phyloP scores from a whole-genome alignment of 2,797 vertebrate species.

The Rhabdophis nuchalis region DNA sequence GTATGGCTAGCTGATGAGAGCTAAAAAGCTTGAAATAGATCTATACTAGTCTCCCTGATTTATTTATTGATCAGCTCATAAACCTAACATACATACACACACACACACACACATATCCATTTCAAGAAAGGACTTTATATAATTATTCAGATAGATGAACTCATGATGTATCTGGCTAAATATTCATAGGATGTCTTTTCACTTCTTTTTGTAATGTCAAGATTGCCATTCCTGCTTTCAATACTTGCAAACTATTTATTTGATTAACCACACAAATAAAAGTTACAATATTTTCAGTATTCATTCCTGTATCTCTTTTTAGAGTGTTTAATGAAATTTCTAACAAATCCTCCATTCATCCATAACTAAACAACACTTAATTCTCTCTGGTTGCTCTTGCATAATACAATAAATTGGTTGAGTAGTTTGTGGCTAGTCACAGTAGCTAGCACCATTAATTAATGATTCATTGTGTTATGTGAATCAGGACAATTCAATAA shows the following conservation, averaged over 20 bases:
- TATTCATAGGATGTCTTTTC: not conserved
- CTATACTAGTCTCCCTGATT: no score
- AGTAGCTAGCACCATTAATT: not conserved
- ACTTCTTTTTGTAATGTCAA: not conserved
- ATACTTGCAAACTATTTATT: not conserved
- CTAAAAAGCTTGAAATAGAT: no score
- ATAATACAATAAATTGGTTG: not conserved
- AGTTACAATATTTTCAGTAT: not conserved
- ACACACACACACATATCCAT: no score
- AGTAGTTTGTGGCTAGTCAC: not conserved
- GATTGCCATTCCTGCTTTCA: not conserved
- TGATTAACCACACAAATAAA: not conserved
- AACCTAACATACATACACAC: no score
- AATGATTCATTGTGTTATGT: not conserved
- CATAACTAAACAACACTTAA: not conserved
- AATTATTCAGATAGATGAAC: not conserved
- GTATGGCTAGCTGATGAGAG: no score
- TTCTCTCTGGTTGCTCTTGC: not conserved
- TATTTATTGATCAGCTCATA: no score
- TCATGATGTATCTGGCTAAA: not conserved
- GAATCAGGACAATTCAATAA: not conserved
- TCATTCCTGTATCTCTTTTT: not conserved
- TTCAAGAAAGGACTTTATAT: not conserved
- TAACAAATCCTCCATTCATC: not conserved
- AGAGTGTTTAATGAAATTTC: not conserved